Conservation (phyloP, 2,113 vertebrate genomes). For the Mesocricetus auratus region DNA sequence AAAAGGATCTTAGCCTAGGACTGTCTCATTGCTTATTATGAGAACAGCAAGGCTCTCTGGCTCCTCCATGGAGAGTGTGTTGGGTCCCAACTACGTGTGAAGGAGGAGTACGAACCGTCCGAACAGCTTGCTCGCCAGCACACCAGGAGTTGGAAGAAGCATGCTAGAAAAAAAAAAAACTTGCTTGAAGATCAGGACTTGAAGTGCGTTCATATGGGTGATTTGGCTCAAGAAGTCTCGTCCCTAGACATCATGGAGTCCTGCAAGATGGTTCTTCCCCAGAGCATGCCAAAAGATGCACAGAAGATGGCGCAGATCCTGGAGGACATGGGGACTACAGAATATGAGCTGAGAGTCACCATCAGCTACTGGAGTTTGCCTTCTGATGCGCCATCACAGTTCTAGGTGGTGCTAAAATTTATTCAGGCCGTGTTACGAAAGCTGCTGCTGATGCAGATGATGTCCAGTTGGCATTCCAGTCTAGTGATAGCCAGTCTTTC, state of each 20-base stretch:
- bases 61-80: not conserved
- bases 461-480: slow-evolving; percentile 95
- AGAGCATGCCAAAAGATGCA: slow-evolving; percentile 92
- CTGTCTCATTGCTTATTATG: not conserved
- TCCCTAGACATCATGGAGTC: slow-evolving; percentile 83
- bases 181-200: not conserved
- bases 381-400: slow-evolving; percentile 97
- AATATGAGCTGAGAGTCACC: slow-evolving; percentile 97
- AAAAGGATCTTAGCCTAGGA: not conserved
- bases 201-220: not conserved
- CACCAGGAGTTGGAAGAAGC: not conserved
- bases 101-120: not conserved
- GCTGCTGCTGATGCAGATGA: slow-evolving; percentile 94
- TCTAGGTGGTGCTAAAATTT: slow-evolving; percentile 97
- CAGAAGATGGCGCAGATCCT: slow-evolving; percentile 99
- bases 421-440: slow-evolving; percentile 97
- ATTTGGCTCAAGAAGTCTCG: not conserved
- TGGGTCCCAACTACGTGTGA: not conserved
- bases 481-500: slow-evolving; percentile 96
- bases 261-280: slow-evolving; percentile 93
- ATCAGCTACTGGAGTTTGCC: slow-evolving; percentile 98
- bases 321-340: slow-evolving; percentile 98
- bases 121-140: not conserved
- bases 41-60: not conserved
- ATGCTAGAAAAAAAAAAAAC: not conserved